Evolutionary conservation across 2,888 invertebrate species (phyloP).

Genomic region (Glyphotaelius pellucidus): DNA sequence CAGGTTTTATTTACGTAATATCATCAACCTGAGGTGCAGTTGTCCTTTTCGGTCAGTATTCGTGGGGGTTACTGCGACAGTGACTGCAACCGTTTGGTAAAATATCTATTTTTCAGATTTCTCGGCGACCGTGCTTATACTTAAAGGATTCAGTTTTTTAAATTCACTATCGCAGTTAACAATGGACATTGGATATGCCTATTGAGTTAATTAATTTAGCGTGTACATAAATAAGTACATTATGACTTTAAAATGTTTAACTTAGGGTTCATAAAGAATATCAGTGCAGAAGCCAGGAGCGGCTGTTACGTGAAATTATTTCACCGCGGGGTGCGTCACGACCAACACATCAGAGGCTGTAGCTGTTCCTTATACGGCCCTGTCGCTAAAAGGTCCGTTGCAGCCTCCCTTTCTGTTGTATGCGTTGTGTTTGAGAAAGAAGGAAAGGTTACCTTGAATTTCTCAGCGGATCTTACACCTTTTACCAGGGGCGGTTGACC

Average conservation of each 20-base stretch:
- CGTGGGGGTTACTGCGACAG: too few relatives aligned
- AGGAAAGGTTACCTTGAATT: not conserved
- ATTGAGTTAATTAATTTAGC: not conserved
- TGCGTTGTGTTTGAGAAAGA: not conserved
- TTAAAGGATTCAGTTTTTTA: not conserved
- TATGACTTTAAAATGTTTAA: not conserved
- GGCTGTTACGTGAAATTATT: slow-evolving; percentile 9
- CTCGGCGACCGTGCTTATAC: too few relatives aligned
- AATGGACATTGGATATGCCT: not conserved
- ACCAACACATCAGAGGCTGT: not conserved
- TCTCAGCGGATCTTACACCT: not conserved
- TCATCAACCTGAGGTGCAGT: too few relatives aligned
- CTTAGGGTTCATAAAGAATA: not conserved
- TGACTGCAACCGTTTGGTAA: too few relatives aligned
- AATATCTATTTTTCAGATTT: too few relatives aligned
- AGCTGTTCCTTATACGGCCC: not conserved
- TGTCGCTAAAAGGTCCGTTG: not conserved
- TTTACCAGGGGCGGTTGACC: not conserved
- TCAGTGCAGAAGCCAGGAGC: not conserved
- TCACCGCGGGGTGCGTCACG: slow-evolving; percentile 24
- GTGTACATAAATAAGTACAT: not conserved
- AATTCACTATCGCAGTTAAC: not conserved
- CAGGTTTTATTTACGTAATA: too few relatives aligned
- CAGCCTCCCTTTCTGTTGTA: not conserved
- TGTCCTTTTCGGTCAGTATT: too few relatives aligned